Percentiles rank a stretch among this genome's conserved stretches.
Conservation (phyloP, 2,888 invertebrate genomes). For the Drosophila putrida region DNA sequence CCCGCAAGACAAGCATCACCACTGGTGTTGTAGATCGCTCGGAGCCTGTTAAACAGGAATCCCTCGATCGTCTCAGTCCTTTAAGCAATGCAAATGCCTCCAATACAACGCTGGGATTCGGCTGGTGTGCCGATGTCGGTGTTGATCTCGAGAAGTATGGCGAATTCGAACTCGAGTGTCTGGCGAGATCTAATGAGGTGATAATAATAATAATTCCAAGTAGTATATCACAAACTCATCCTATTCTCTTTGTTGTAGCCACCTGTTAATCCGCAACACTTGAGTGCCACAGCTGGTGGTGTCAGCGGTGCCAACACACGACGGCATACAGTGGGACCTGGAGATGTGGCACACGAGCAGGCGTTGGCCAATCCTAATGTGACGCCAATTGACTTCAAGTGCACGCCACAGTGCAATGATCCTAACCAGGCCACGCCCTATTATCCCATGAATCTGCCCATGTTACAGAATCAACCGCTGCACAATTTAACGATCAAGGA, state of each 20-base stretch:
- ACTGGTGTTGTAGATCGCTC: conserved; percentile 87
- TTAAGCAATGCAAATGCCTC: conserved; percentile 82
- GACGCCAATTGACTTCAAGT: conserved; percentile 84
- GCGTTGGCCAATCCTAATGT: conserved; percentile 86
- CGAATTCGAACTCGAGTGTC: conserved; percentile 83
- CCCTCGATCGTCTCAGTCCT: conserved; percentile 84
- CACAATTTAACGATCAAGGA: conserved; percentile 96
- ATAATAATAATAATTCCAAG: background rate
- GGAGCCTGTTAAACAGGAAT: conserved; percentile 84
- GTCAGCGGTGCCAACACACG: conserved; percentile 87
- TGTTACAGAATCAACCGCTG: conserved; percentile 93
- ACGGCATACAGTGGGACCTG: conserved; percentile 97
- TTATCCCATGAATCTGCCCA: conserved; percentile 93
- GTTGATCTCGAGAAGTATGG: conserved; percentile 85
- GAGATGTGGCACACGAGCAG: conserved; percentile 94
- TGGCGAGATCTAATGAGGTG: conserved; percentile 83
- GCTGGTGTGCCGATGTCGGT: conserved; percentile 82
- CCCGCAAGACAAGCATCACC: conserved; percentile 89
- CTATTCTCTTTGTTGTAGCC: conserved; percentile 23
- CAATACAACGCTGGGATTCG: conserved; percentile 72
- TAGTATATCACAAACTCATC: background rate
- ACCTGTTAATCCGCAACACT: conserved; percentile 77
- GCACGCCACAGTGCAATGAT: conserved; percentile 73
- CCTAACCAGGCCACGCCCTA: conserved; percentile 86
- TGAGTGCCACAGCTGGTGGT: conserved; percentile 69